A percentile compares a stretch with the other conserved stretches of the same genome.
These are phyloP conservation scores for Channallabes apus DNA, from an alignment of 2,797 vertebrate species.

Conservation along the genomic window DNA sequence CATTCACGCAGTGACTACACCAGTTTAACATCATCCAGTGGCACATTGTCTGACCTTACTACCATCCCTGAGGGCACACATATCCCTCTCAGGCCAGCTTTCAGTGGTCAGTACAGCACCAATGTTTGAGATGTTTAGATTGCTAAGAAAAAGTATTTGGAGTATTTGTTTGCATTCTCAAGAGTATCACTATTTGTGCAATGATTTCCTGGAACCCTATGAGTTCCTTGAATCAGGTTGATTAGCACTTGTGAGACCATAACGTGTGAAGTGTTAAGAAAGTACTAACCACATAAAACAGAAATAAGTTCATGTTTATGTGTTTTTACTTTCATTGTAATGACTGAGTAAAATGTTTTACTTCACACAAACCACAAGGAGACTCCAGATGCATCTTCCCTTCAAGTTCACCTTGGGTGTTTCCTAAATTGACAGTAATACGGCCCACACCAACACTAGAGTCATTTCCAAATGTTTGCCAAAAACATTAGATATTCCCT, in stretches of 20 bases:
- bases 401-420: conserved; percentile 21
- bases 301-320: conserved; percentile 24
- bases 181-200: conserved; percentile 5
- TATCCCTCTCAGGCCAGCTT: conserved; percentile 59
- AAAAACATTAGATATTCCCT: conserved; percentile 53
- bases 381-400: conserved; percentile 21
- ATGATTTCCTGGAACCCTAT: conserved; percentile 35
- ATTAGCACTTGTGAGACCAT: conserved; percentile 45
- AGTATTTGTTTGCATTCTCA: conserved; percentile 7
- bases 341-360: conserved; percentile 2
- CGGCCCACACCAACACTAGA: conserved; percentile 27
- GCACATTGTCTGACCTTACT: conserved; percentile 81
- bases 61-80: conserved; percentile 81
- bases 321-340: conserved; percentile 7
- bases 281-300: conserved; percentile 5
- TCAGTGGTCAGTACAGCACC: conserved; percentile 64
- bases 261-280: conserved; percentile 44
- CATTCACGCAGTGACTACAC: conserved; percentile 70
- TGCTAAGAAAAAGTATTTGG: not conserved
- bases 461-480: conserved; percentile 47
- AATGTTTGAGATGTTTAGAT: not conserved
- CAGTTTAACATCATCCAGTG: conserved; percentile 71
- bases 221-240: conserved; percentile 37
- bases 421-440: conserved; percentile 1
- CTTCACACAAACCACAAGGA: conserved; percentile 5